Percentiles rank a stretch among this genome's conserved stretches.
Evolutionary conservation across 2,888 invertebrate species (phyloP).

Genomic region (Drosophila kokeensis): DNA sequence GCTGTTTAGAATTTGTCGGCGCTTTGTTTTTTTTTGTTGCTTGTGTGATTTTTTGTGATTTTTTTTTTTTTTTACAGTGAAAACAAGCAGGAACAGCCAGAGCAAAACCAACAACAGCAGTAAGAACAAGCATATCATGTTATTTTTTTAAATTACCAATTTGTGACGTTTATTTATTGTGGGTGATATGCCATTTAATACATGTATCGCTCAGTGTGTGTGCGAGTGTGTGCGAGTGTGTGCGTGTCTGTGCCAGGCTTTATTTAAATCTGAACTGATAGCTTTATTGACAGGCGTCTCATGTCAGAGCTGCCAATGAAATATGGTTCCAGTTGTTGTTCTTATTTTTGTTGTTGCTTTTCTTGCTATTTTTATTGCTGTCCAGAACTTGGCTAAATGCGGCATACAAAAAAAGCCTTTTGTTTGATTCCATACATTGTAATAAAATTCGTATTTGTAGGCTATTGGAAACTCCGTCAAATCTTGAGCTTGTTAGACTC

Average conservation of each 20-base stretch:
- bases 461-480: conserved; percentile 72
- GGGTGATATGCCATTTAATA: conserved; percentile 47
- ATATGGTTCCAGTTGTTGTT: conserved; percentile 51
- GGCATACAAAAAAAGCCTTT: conserved; percentile 61
- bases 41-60: conserved; percentile 2
- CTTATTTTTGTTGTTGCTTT: neutral
- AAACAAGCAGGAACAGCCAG: conserved; percentile 39
- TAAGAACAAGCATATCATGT: conserved; percentile 51
- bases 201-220: conserved; percentile 2
- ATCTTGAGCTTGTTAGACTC: conserved; percentile 50
- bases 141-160: conserved; percentile 63
- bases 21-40: conserved; percentile 16
- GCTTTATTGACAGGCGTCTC: conserved; percentile 72
- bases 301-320: conserved; percentile 73
- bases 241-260: conserved; percentile 27
- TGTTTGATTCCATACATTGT: conserved; percentile 57
- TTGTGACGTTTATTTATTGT: conserved; percentile 76
- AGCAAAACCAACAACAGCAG: conserved; percentile 9
- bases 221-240: neutral
- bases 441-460: conserved; percentile 51
- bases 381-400: conserved; percentile 50
- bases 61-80: conserved; percentile 9
- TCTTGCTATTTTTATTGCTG: conserved; percentile 3
- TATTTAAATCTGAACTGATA: conserved; percentile 60
- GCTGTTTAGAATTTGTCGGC: conserved; percentile 46